Percentiles rank a stretch among this genome's conserved stretches.
Conservation (phyloP, 35 echinoderm and acorn worm species). For the Ptychodera flava region DNA sequence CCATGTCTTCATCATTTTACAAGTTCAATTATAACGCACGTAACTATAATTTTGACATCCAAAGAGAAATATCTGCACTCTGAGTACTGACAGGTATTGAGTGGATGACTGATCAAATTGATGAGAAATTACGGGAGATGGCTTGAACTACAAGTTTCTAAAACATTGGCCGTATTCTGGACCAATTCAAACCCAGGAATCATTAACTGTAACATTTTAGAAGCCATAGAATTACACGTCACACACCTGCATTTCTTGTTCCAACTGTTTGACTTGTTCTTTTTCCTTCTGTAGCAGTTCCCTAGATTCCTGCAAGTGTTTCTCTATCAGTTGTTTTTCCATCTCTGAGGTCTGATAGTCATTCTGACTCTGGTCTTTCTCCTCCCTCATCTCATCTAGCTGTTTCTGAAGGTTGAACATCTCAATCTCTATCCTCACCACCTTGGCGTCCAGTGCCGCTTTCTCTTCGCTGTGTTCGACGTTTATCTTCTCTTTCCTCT, state of each 20-base stretch:
- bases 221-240: too few relatives aligned
- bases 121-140: too few relatives aligned
- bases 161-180: too few relatives aligned
- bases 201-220: too few relatives aligned
- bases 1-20: too few relatives aligned
- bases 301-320: conserved; percentile 18
- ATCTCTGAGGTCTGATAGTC: conserved; percentile 38
- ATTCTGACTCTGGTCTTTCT: conserved; percentile 9
- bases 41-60: too few relatives aligned
- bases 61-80: too few relatives aligned
- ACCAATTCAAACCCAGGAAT: too few relatives aligned
- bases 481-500: neutral
- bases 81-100: too few relatives aligned
- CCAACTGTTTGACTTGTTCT: conserved; percentile 20
- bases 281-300: conserved; percentile 3
- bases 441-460: conserved; percentile 45
- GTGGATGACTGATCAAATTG: too few relatives aligned
- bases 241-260: conserved; percentile 65
- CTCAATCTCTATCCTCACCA: neutral
- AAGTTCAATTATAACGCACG: too few relatives aligned
- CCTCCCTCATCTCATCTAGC: neutral
- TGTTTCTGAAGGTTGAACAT: neutral
- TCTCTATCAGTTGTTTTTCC: conserved; percentile 21
- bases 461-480: conserved; percentile 3
- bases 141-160: too few relatives aligned